phyloP scores from a whole-genome alignment of 2,113 vertebrate genomes.

The Brachyhypopomus occidentalis region DNA sequence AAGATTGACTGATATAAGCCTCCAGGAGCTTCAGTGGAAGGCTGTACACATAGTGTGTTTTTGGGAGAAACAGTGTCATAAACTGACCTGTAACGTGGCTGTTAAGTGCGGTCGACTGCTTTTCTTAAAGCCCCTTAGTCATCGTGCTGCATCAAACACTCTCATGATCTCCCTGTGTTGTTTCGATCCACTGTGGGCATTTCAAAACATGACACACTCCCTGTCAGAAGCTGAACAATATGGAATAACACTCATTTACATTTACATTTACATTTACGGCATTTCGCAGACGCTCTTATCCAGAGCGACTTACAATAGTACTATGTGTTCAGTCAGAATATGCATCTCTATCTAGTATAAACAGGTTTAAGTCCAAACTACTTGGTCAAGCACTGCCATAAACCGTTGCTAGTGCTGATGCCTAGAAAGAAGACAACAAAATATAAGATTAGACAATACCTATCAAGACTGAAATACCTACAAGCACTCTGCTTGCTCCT shows the following conservation, averaged over 20 bases:
- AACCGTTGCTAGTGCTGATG: too few species aligned
- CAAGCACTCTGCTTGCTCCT: conserved; percentile 61
- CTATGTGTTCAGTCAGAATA: too few species aligned
- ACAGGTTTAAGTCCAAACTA: too few species aligned
- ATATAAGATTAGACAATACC: too few species aligned
- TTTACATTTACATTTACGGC: too few species aligned
- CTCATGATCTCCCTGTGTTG: conserved; percentile 75
- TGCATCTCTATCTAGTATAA: too few species aligned
- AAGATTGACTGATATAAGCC: conserved; percentile 13
- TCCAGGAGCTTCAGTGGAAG: conserved; percentile 30
- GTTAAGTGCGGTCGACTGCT: conserved; percentile 62
- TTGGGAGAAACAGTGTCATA: conserved; percentile 37
- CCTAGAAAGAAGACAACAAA: too few species aligned
- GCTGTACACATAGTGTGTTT: conserved; percentile 13
- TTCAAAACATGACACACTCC: conserved; percentile 57
- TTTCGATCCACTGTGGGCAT: conserved; percentile 63
- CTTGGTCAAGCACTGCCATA: too few species aligned
- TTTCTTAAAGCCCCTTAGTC: conserved; percentile 70
- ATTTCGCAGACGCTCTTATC: too few species aligned
- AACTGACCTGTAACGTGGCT: conserved; percentile 68
- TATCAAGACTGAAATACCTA: too few species aligned
- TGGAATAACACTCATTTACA: conserved; percentile 64
- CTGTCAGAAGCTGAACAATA: conserved; percentile 60
- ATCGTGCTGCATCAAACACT: conserved; percentile 74
- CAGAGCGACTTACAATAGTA: too few species aligned